Percentiles rank a stretch among this genome's conserved stretches.
These are phyloP conservation scores for Rhinolophus ferrumequinum DNA, from an alignment of 2,113 vertebrate genomes.

Conservation along the genomic window DNA sequence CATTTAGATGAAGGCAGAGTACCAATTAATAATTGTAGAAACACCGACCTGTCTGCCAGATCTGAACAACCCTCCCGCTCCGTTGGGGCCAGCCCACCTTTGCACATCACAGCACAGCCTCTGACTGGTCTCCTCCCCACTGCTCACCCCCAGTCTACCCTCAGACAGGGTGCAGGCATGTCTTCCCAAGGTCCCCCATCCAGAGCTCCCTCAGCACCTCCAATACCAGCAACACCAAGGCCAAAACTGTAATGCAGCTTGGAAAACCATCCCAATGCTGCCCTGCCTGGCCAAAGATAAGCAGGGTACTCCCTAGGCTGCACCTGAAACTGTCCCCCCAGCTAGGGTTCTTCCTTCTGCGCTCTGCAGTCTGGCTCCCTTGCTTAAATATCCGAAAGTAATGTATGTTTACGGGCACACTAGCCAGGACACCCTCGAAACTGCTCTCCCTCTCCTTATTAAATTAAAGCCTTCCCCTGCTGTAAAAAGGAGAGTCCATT, in stretches of 20 bases:
- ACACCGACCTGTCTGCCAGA: not conserved
- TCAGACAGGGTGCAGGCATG: no score
- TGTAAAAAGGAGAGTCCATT: fast-evolving
- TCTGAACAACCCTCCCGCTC: no score
- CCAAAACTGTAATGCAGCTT: not conserved
- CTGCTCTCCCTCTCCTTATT: not conserved
- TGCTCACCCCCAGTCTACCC: not conserved
- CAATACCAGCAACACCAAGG: not conserved
- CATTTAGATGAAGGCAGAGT: not conserved
- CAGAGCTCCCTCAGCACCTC: no score
- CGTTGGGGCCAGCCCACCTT: fast-evolving
- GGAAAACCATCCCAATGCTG: fast-evolving
- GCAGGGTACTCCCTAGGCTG: not conserved
- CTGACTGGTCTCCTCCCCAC: not conserved
- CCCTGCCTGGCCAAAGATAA: not conserved
- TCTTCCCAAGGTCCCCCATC: not conserved
- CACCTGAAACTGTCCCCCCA: not conserved
- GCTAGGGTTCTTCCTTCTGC: not conserved
- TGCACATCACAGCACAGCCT: fast-evolving
- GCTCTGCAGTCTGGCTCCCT: not conserved
- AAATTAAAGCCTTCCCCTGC: no score
- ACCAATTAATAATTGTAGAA: no score
- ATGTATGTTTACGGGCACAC: not conserved
- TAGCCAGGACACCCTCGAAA: not conserved
- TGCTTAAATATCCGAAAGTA: not conserved